Percentiles rank a stretch among this genome's conserved stretches.
Evolutionary conservation across 2,888 invertebrate genomes (phyloP).

Genomic region (Linyphia triangularis): DNA sequence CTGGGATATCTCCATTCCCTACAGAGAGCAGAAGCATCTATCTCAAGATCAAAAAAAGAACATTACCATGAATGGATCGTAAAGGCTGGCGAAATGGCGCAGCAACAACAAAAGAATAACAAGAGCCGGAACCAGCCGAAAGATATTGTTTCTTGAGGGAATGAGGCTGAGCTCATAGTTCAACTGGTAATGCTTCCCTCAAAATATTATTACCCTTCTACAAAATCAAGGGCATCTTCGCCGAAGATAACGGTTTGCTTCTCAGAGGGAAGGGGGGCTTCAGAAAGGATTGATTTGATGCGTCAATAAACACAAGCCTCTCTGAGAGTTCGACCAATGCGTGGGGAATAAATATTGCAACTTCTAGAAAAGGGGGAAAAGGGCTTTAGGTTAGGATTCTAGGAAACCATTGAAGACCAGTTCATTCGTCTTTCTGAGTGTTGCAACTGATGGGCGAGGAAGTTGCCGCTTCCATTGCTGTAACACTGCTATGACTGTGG

Average conservation of each 20-base stretch:
- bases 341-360: slow-evolving; percentile 10
- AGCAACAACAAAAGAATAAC: neutral
- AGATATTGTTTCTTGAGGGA: neutral
- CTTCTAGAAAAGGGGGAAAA: neutral
- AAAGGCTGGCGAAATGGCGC: slow-evolving; percentile 1
- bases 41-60: slow-evolving; percentile 32
- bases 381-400: neutral
- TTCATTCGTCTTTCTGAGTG: neutral
- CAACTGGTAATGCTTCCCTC: slow-evolving; percentile 31
- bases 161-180: slow-evolving; percentile 28
- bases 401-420: neutral
- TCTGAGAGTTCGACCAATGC: neutral
- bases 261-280: too few species aligned
- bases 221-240: slow-evolving; percentile 51
- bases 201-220: slow-evolving; percentile 54
- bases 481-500: neutral
- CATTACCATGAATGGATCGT: slow-evolving; percentile 35
- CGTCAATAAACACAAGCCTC: slow-evolving; percentile 32
- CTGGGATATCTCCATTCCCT: neutral
- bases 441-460: neutral
- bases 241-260: slow-evolving; percentile 34
- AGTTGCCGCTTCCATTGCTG: neutral
- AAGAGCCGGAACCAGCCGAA: neutral
- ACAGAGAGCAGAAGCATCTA: slow-evolving; percentile 7
- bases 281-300: slow-evolving; percentile 54